Conservation (phyloP, 2,797 vertebrate genomes). For the Eidolon dupreanum region DNA sequence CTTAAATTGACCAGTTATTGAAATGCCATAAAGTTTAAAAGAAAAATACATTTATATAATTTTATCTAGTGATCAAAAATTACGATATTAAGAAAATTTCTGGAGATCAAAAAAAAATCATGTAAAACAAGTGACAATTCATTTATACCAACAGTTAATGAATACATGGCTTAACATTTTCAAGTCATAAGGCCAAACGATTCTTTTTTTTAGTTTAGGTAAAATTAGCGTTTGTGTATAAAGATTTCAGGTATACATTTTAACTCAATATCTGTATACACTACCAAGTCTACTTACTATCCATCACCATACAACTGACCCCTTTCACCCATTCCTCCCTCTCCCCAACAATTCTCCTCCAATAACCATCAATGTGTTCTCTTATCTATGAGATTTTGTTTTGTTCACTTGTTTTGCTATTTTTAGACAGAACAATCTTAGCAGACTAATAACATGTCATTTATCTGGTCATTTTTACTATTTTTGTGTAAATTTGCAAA, state of each 20-base stretch:
- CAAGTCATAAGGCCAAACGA: background rate
- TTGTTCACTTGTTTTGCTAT: background rate
- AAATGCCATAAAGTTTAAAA: constrained; percentile 20
- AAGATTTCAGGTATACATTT: background rate
- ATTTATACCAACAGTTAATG: constrained; percentile 21
- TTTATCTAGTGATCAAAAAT: constrained; percentile 16
- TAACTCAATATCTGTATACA: background rate
- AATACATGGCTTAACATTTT: background rate
- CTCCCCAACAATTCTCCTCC: background rate
- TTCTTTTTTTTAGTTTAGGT: background rate
- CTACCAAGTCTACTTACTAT: background rate
- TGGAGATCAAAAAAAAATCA: constrained; percentile 21
- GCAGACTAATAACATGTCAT: background rate
- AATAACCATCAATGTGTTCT: background rate
- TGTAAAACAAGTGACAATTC: constrained; percentile 33
- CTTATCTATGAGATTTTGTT: background rate
- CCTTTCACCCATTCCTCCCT: background rate
- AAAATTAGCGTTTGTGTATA: background rate
- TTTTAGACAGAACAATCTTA: background rate
- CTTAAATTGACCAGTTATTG: background rate
- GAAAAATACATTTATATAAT: background rate
- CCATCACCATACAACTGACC: background rate
- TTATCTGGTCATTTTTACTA: constrained; percentile 22
- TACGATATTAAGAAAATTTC: background rate
- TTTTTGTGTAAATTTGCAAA: constrained; percentile 7